Evolutionary conservation across 2,797 vertebrate genomes (phyloP).

Genomic region (Capromys pilorides): DNA sequence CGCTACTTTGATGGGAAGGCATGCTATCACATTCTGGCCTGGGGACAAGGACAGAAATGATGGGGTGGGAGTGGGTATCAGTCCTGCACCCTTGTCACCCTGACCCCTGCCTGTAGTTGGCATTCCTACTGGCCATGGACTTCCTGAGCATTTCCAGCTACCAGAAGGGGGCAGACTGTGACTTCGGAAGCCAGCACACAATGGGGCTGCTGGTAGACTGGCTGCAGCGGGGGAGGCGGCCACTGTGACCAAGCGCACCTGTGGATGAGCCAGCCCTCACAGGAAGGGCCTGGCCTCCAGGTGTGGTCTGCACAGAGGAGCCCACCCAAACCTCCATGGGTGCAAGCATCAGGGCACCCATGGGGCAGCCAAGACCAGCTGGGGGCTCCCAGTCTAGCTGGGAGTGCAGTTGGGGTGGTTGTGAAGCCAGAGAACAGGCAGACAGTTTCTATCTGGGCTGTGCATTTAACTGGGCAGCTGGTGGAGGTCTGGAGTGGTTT

Average conservation of each 20-base stretch:
- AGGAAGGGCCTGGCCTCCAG: neutral
- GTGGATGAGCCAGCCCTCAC: rapidly evolving
- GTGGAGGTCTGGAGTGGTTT: neutral
- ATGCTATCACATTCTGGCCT: neutral
- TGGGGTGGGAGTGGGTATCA: neutral
- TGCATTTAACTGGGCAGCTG: neutral
- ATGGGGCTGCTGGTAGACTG: neutral
- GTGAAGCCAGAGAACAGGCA: neutral
- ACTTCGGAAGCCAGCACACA: constrained; percentile 63
- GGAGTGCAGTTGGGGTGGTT: neutral
- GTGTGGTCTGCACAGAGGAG: neutral
- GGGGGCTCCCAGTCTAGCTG: too few species aligned
- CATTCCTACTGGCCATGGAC: neutral
- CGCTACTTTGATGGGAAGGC: neutral
- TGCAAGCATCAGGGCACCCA: too few species aligned
- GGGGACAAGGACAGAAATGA: neutral
- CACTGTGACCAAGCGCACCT: neutral
- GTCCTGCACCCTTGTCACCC: neutral
- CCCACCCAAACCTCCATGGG: too few species aligned
- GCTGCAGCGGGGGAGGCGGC: neutral
- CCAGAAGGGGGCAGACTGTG: constrained; percentile 81
- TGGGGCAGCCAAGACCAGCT: neutral
- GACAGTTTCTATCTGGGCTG: neutral
- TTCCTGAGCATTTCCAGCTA: constrained; percentile 42
- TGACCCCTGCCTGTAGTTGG: neutral